These are phyloP conservation scores for Machimus rusticus DNA, from an alignment of 2,888 invertebrate genomes.

Conservation along the genomic window DNA sequence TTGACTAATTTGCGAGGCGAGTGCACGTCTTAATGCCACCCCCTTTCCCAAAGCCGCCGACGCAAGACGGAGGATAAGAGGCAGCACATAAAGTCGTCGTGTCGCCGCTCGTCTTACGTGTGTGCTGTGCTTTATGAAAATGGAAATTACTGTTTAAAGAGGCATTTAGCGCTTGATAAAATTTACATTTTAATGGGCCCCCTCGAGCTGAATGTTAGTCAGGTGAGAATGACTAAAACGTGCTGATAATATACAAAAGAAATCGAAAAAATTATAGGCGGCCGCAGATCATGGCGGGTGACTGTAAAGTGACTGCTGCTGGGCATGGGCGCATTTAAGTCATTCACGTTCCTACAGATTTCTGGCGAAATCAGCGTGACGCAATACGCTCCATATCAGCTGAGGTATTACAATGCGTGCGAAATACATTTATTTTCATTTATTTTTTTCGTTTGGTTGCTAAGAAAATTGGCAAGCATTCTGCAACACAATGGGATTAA, in stretches of 20 bases:
- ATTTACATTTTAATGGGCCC: conserved; percentile 15
- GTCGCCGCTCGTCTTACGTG: not conserved
- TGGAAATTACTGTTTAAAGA: conserved; percentile 13
- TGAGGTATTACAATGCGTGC: not conserved
- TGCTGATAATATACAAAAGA: not conserved
- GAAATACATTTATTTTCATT: not conserved
- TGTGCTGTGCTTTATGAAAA: not conserved
- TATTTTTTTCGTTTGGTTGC: not conserved
- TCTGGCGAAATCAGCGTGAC: not conserved
- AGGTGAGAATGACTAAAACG: not conserved
- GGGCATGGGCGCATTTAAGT: not conserved
- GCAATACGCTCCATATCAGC: not conserved
- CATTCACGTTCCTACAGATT: not conserved
- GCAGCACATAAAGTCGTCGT: not conserved
- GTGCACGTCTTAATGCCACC: not conserved
- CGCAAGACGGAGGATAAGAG: not conserved
- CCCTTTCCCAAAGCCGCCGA: not conserved
- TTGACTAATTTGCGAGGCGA: not conserved
- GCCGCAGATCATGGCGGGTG: not conserved
- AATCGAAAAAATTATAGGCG: not conserved
- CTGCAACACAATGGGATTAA: not conserved
- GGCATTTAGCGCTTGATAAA: conserved; percentile 13
- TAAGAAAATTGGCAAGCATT: not conserved
- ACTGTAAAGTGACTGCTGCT: not conserved
- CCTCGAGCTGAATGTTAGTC: not conserved